Conservation (phyloP, 1,140 invertebrate genomes). For the Idris sp. region DNA sequence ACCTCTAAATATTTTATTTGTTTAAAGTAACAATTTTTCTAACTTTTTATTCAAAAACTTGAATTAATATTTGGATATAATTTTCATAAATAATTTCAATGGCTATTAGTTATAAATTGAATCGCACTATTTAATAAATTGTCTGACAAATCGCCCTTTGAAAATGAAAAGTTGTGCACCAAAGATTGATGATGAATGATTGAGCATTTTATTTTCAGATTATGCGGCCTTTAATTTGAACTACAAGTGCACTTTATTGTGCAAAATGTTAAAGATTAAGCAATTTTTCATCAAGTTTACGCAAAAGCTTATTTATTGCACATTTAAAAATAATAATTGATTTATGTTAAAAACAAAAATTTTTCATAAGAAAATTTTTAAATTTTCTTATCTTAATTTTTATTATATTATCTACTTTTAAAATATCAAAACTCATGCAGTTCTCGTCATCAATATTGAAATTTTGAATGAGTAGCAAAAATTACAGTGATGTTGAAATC, state of each 20-base stretch:
- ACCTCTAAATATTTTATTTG: too few relatives aligned
- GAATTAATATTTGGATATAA: too few relatives aligned
- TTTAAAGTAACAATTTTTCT: too few relatives aligned
- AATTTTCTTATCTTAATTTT: too few relatives aligned
- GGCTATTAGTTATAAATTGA: too few relatives aligned
- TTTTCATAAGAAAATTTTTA: too few relatives aligned
- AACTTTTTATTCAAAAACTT: too few relatives aligned
- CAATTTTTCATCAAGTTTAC: conserved; percentile 32
- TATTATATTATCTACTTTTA: neutral
- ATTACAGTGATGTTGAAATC: conserved; percentile 63
- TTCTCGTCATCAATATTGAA: conserved; percentile 31
- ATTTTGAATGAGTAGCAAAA: conserved; percentile 49
- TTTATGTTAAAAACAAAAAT: too few relatives aligned
- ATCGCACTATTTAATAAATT: conserved; percentile 32
- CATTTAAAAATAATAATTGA: neutral
- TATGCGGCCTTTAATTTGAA: conserved; percentile 27
- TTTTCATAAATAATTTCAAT: too few relatives aligned
- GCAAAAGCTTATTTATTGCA: conserved; percentile 27
- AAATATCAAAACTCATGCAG: conserved; percentile 9
- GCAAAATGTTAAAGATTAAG: conserved; percentile 27
- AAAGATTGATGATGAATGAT: conserved; percentile 23
- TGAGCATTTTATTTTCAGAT: conserved; percentile 14
- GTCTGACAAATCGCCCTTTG: conserved; percentile 17
- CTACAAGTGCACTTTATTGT: conserved; percentile 17
- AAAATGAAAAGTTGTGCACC: conserved; percentile 10